Evolutionary conservation across 2,797 vertebrate species (phyloP).

Genomic region (Caiman crocodilus): DNA sequence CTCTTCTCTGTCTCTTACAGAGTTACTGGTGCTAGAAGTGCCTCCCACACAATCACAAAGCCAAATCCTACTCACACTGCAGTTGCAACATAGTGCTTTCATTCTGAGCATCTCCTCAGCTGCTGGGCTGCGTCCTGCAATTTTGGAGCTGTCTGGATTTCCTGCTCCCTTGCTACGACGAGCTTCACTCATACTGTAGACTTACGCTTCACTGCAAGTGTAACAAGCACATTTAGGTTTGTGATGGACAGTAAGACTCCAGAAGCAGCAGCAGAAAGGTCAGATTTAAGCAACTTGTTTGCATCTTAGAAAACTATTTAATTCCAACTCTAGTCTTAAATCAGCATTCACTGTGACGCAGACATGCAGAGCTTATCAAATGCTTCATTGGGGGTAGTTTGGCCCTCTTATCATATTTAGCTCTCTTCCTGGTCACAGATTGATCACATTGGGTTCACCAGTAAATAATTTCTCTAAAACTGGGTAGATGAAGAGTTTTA

Average conservation of each 20-base stretch:
- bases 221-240: not conserved
- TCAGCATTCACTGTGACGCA: conserved; percentile 26
- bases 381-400: not conserved
- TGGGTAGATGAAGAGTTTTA: not conserved
- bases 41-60: not conserved
- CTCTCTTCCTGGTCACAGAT: conserved; percentile 28
- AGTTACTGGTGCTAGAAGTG: conserved; percentile 16
- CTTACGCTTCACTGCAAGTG: not conserved
- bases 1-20: conserved; percentile 9
- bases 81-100: conserved; percentile 7
- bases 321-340: not conserved
- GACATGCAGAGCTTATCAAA: not conserved
- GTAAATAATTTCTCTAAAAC: not conserved
- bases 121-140: conserved; percentile 12
- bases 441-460: not conserved
- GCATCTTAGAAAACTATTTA: not conserved
- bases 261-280: not conserved
- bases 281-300: not conserved
- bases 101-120: conserved; percentile 6
- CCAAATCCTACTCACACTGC: conserved; percentile 43
- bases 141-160: not conserved
- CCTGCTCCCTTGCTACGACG: not conserved
- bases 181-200: not conserved
- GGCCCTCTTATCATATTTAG: not conserved
- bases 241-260: not conserved